Evolutionary conservation across 2,113 vertebrate species (phyloP), one percentile per base, ranked within the genome.

Genomic region (Notothenia rossii): DNA sequence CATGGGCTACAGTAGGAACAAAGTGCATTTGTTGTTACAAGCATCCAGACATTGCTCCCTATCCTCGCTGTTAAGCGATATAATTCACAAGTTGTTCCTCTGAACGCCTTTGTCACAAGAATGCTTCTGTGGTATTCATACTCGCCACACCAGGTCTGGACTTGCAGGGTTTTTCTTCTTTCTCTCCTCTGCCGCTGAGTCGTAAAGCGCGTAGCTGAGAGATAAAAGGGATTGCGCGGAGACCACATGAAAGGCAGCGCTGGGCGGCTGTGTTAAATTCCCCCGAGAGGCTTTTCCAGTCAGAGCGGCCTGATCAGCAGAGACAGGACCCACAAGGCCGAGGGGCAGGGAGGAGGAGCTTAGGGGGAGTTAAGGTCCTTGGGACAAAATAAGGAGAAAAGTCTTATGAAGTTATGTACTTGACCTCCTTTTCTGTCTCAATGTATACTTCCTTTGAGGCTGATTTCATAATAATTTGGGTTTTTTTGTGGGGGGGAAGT

Each of bases 221-320:
- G 93, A 95, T 94, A 89, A 94, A 95, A 94, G 88, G 89, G 83
- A 92, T 93, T 82, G 91, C 87, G 56, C 81, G 0, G 58, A 72
- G 69, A 93, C 92, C 94, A 93, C 93, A 94, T 94, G 91, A 94
- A 94, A 94, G 92, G 89, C 85, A 82, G 81, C 75, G 72, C 86
- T 71, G 80, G 86, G 90, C 92, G 84, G 88, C 91, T 90, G 85
- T 74, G 88, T 88, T 91, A 91, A 90, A 92, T 92, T 94, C 93
- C 92, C 93, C 93, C 62, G 74, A 92, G 90, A 92, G 88, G 89
- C 90, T 91, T 92, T 93, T 94, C 90, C 85, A 93, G 91, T 92
- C 84, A 74, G 89, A 89, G 86, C 84, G 56, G 89, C 86, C 79
- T 61, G 84, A 88, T 87, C 89, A 75, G 86, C 81, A 87, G 50